Base-by-base conservation (phyloP, 2,888 invertebrate species). In the Philopedon plagiatum region DNA sequence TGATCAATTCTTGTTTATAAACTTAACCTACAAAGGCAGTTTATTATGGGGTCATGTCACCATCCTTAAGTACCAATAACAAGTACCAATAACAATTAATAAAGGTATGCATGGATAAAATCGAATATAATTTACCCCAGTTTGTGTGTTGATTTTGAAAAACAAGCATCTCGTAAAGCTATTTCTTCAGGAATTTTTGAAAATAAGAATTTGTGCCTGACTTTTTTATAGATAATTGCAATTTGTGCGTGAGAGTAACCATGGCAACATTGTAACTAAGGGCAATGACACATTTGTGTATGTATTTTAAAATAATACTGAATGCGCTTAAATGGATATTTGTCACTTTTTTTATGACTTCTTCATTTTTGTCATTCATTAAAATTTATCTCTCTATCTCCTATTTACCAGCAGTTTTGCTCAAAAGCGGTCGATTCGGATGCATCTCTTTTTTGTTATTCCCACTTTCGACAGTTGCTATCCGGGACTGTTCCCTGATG, bases 1-100 rank as follows among this genome's bases (percentile, higher is more conserved):
- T 8, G 32, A 54, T 63, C 37, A 54, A 63, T 54, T 37, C 37
- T 63, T 51, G 54, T 54, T 54, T 54, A 54, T 26, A n/a, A n/a
- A 54, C 23, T 49, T 21, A 63, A 34, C 51, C 32, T 34, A 1
- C 34, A 49, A 32, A 63, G 19, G 34, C 49, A 37, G 37, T 29
- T 39, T 39, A 32, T 54, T 44, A 13, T 63, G 34, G 37, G 63
- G 63, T 63, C 63, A 63, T 63, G 63, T 63, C 63, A 63, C 51
- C 54, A 63, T 63, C 32, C 37, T 51, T 63, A 51, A 54, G 51
- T 63, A 54, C 63, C 54, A 63, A 63, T 63, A 63, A 54, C 49
- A 34, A n/a, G n/a, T n/a, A n/a, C n/a, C n/a, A n/a, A n/a, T n/a
- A n/a, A 54, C 54, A 37, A 63, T 63, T 63, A 63, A 54, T 29